Evolutionary conservation across 1,140 invertebrate genomes (phyloP), one percentile per base, ranked within the genome.

Genomic region (Cotesia vestalis): DNA sequence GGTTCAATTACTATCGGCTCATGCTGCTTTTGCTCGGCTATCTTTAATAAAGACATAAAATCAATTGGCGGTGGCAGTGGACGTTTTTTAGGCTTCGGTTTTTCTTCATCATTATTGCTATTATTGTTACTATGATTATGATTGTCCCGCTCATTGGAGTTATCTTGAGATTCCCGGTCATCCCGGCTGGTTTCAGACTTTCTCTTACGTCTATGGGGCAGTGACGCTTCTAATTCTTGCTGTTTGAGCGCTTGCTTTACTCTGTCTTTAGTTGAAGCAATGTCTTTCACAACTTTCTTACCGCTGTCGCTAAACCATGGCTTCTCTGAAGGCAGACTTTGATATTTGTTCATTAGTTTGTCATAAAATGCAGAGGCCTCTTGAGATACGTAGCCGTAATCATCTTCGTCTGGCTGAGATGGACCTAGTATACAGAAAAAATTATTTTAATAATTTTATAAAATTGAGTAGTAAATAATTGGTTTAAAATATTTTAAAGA

Each of bases 321-420:
- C 69, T 90, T 89, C 78, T 92, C 90, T 64, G 91, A 89, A 46
- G 92, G 92, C 73, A 91, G 85, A 79, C 88, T 91, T 75, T 89
- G 92, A 75, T 94, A 95, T 82, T 95, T 95, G 70, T 93, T 91
- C 88, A 96, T 94, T 84, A 96, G 91, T 81, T 94, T 93, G 73
- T 92, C 90, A 84, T 95, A 95, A 74, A 94, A 90, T 36, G 91
- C 91, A 66, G 92, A 90, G 0, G 94, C 93, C 81, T 92, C 92
- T 77, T 92, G 92, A 0, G 94, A 96, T 12, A 93, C 93, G 81
- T 95, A 96, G 4, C 95, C 93, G 82, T 96, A 96, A 81, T 96
- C 95, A 88, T 96, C 95, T 83, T 95, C 94, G 79, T 96, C 94
- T 0, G 93, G 93, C 78, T 95, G 94, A n/a, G 90, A 89, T 4